Conservation (phyloP, 1,140 invertebrate genomes). For the Atta colombica region DNA sequence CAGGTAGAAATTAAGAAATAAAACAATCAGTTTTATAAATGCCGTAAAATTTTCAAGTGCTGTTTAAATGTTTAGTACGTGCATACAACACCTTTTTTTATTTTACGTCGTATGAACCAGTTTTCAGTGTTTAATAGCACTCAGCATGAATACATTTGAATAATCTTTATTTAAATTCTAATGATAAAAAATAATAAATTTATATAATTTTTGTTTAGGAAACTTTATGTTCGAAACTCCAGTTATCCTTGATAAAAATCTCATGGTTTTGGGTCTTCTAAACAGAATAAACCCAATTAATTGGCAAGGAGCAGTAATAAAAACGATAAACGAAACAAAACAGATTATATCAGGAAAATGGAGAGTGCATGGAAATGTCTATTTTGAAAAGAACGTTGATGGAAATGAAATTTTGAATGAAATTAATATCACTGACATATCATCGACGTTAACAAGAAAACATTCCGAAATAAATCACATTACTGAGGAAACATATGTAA, state of each 20-base stretch:
- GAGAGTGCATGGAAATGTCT: constrained; percentile 79
- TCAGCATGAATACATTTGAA: neutral
- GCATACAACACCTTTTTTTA: neutral
- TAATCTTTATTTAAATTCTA: neutral
- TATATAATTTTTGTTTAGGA: constrained; percentile 62
- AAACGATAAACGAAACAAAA: constrained; percentile 31
- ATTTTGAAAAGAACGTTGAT: constrained; percentile 76
- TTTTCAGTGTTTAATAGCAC: neutral
- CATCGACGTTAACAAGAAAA: constrained; percentile 68
- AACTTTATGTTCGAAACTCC: constrained; percentile 80
- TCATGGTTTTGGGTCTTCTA: constrained; percentile 71
- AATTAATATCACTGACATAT: constrained; percentile 76
- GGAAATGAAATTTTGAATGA: constrained; percentile 78
- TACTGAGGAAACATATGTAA: constrained; percentile 76
- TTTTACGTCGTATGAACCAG: neutral
- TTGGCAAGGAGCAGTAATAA: constrained; percentile 79
- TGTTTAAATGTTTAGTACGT: too few species aligned
- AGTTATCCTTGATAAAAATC: constrained; percentile 76
- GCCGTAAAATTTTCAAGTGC: too few species aligned
- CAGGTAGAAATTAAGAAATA: constrained; percentile 64
- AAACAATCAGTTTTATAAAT: too few species aligned
- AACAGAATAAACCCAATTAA: constrained; percentile 78
- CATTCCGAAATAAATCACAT: constrained; percentile 66
- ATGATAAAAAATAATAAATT: constrained; percentile 10
- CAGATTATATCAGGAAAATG: constrained; percentile 81